A percentile compares a stretch with the other conserved stretches of the same genome.
Evolutionary conservation across 2,888 invertebrate species (phyloP).

Genomic region (Ferdinandea cuprea): DNA sequence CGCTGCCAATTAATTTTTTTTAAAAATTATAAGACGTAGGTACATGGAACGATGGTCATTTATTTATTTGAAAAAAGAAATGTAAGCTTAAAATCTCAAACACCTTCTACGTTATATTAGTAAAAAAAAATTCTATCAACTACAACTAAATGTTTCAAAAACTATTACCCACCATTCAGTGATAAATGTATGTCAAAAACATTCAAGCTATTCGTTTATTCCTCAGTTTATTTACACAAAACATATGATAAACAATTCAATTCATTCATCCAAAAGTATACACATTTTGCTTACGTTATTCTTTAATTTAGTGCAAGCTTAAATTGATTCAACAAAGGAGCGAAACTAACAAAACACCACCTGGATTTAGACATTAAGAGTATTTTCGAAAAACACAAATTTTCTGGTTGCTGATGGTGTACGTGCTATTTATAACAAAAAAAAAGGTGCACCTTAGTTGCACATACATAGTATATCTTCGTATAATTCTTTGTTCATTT

Average conservation of each 20-base stretch:
- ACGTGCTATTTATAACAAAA: slow-evolving; percentile 43
- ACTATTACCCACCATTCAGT: too few relatives aligned
- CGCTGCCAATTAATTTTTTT: too few relatives aligned
- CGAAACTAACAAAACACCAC: slow-evolving; percentile 51
- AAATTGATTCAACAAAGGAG: slow-evolving; percentile 33
- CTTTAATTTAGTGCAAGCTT: slow-evolving; percentile 19
- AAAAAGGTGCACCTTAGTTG: slow-evolving; percentile 8
- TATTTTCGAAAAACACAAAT: slow-evolving; percentile 53
- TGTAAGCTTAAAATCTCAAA: too few relatives aligned
- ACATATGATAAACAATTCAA: slow-evolving; percentile 24
- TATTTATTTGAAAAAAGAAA: too few relatives aligned
- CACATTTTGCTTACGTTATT: slow-evolving; percentile 6
- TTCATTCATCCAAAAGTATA: slow-evolving; percentile 33
- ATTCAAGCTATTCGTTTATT: neutral
- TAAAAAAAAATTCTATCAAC: too few relatives aligned
- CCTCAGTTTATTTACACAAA: slow-evolving; percentile 1
- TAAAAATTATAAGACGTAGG: too few relatives aligned
- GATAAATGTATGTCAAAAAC: too few relatives aligned
- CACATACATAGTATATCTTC: too few relatives aligned
- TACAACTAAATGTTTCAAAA: too few relatives aligned
- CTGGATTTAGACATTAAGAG: slow-evolving; percentile 54
- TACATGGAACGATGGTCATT: too few relatives aligned
- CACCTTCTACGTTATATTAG: too few relatives aligned
- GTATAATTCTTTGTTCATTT: neutral
- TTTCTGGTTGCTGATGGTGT: slow-evolving; percentile 31